phyloP scores from a whole-genome alignment of 1,140 invertebrate genomes.

The Tachypleus tridentatus region DNA sequence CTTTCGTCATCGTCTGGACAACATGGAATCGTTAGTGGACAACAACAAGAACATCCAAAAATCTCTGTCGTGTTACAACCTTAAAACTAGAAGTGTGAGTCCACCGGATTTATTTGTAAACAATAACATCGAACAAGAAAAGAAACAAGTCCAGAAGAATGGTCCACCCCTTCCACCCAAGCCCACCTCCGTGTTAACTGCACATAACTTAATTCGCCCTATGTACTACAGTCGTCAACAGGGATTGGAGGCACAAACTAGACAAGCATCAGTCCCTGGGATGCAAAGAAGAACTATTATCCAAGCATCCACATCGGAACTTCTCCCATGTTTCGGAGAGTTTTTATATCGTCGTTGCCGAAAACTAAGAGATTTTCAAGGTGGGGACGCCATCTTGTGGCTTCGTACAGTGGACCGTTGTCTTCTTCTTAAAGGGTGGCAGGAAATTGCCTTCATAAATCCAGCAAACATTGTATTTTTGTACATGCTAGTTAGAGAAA shows the following conservation, averaged over 20 bases:
- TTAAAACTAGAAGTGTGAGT: slow-evolving; percentile 28
- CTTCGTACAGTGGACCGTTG: slow-evolving; percentile 89
- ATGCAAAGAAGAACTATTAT: slow-evolving; percentile 62
- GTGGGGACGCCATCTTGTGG: slow-evolving; percentile 90
- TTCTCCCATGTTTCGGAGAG: slow-evolving; percentile 90
- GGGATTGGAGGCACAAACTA: not conserved
- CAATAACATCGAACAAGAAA: slow-evolving; percentile 25
- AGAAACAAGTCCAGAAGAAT: slow-evolving; percentile 11
- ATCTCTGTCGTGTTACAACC: slow-evolving; percentile 43
- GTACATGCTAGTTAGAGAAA: slow-evolving; percentile 90
- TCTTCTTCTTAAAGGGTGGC: slow-evolving; percentile 93
- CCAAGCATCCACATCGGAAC: slow-evolving; percentile 93
- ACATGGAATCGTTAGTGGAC: slow-evolving; percentile 51
- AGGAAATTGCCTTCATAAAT: slow-evolving; percentile 99
- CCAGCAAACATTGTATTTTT: slow-evolving; percentile 99
- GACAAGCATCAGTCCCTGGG: not conserved
- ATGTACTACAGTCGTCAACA: slow-evolving; percentile 8
- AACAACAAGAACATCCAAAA: slow-evolving; percentile 76
- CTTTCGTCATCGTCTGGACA: slow-evolving; percentile 54
- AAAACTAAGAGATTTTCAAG: slow-evolving; percentile 66
- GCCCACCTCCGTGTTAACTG: slow-evolving; percentile 22
- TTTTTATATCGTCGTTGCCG: slow-evolving; percentile 84
- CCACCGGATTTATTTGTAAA: slow-evolving; percentile 33
- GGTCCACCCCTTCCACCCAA: slow-evolving; percentile 23
- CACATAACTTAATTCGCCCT: slow-evolving; percentile 21